Conservation (phyloP, 2,113 vertebrate genomes). For the Sminthopsis crassicaudata region DNA sequence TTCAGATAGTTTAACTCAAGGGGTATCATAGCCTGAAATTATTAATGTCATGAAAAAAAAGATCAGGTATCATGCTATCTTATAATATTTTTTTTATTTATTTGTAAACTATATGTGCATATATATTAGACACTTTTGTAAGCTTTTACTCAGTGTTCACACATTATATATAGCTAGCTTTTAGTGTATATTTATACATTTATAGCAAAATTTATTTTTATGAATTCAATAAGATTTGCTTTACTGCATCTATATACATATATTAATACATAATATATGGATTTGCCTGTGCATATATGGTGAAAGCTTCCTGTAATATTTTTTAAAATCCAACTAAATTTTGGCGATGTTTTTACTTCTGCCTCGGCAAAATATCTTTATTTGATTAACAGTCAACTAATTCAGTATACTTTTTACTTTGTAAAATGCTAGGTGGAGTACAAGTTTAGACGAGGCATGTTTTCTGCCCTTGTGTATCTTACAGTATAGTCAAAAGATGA, state of each 20-base stretch:
- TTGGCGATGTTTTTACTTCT: neutral
- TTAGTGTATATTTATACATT: too few relatives aligned
- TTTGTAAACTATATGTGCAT: too few relatives aligned
- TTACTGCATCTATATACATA: neutral
- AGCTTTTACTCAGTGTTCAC: too few relatives aligned
- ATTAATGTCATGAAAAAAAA: too few relatives aligned
- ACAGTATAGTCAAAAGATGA: neutral
- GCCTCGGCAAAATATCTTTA: neutral
- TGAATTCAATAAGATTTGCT: neutral
- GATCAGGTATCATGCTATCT: too few relatives aligned
- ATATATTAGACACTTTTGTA: too few relatives aligned
- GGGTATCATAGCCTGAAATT: too few relatives aligned
- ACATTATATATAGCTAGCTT: neutral
- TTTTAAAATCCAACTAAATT: neutral
- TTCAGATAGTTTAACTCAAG: neutral
- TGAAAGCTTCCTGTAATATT: neutral
- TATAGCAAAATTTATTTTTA: neutral
- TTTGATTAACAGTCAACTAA: neutral
- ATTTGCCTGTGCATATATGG: neutral
- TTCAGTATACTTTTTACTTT: neutral
- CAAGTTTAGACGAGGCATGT: neutral
- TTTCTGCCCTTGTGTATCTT: neutral
- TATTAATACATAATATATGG: neutral
- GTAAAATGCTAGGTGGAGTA: neutral
- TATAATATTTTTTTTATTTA: too few relatives aligned